A percentile compares a stretch with the other conserved stretches of the same genome.
phyloP scores from a whole-genome alignment of 2,797 vertebrate genomes.

The Melanotaenia nigrans region DNA sequence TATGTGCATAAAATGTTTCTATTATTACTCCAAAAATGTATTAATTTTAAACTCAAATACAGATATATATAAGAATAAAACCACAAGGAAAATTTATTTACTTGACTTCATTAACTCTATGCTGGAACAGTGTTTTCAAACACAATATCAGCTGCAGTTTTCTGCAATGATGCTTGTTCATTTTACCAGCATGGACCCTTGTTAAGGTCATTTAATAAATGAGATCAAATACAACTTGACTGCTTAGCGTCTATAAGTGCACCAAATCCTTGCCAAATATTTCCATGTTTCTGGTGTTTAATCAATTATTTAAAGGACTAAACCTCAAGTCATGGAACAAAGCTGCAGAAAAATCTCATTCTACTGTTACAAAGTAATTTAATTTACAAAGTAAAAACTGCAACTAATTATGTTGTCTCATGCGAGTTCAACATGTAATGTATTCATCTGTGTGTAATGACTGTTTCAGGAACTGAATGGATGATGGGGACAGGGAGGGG shows the following conservation, averaged over 20 bases:
- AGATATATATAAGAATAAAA: background rate
- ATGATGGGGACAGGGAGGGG: slow-evolving; percentile 28
- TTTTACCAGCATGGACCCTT: slow-evolving; percentile 8
- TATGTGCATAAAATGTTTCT: slow-evolving; percentile 2
- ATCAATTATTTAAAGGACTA: slow-evolving; percentile 2
- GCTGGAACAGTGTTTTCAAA: slow-evolving; percentile 13
- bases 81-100: slow-evolving; percentile 3
- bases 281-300: background rate
- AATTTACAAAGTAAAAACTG: slow-evolving; percentile 9
- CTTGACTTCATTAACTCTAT: background rate
- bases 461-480: background rate
- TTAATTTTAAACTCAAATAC: background rate
- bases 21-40: background rate
- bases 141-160: slow-evolving; percentile 7
- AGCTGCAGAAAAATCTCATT: background rate
- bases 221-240: slow-evolving; percentile 18
- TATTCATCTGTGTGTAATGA: background rate
- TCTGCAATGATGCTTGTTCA: slow-evolving; percentile 8
- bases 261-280: slow-evolving; percentile 18
- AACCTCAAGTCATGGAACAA: slow-evolving; percentile 9
- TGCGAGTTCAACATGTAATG: background rate
- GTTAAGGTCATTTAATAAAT: slow-evolving; percentile 20
- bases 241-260: slow-evolving; percentile 16
- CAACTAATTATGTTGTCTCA: slow-evolving; percentile 7
- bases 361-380: slow-evolving; percentile 15